These are phyloP conservation scores for Bungarus multicinctus DNA, from an alignment of 2,113 vertebrate genomes.

Conservation along the genomic window DNA sequence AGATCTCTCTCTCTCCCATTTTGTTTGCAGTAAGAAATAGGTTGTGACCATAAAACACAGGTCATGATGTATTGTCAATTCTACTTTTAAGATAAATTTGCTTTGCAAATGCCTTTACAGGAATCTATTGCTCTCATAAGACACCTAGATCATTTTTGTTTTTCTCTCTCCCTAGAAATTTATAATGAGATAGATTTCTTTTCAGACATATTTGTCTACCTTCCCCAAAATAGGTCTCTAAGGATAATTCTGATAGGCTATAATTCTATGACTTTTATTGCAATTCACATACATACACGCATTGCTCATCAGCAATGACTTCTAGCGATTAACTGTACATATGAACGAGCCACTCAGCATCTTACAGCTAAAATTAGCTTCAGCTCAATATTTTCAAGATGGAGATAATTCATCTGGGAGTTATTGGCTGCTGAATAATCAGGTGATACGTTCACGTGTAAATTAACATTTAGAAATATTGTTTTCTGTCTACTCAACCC, in stretches of 20 bases:
- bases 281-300: neutral
- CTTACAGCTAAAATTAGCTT: neutral
- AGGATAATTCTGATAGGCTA: neutral
- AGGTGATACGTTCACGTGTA: neutral
- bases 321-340: neutral
- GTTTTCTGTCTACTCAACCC: neutral
- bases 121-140: conserved; percentile 56
- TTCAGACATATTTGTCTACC: conserved; percentile 32
- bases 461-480: neutral
- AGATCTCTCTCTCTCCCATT: conserved; percentile 62
- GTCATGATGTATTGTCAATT: conserved; percentile 12
- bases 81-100: conserved; percentile 68
- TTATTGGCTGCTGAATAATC: neutral
- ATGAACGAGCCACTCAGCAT: neutral
- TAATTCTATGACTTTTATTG: conserved; percentile 7
- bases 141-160: conserved; percentile 15
- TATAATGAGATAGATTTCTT: conserved; percentile 34
- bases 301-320: neutral
- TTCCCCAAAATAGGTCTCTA: neutral
- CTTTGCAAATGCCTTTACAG: conserved; percentile 63
- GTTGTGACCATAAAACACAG: conserved; percentile 66
- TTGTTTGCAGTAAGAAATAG: conserved; percentile 60
- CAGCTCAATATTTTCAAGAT: neutral
- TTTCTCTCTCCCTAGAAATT: conserved; percentile 18
- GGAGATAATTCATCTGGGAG: neutral